Base-by-base conservation (phyloP, 2,888 invertebrate genomes). In the Apotomis betuletana region DNA sequence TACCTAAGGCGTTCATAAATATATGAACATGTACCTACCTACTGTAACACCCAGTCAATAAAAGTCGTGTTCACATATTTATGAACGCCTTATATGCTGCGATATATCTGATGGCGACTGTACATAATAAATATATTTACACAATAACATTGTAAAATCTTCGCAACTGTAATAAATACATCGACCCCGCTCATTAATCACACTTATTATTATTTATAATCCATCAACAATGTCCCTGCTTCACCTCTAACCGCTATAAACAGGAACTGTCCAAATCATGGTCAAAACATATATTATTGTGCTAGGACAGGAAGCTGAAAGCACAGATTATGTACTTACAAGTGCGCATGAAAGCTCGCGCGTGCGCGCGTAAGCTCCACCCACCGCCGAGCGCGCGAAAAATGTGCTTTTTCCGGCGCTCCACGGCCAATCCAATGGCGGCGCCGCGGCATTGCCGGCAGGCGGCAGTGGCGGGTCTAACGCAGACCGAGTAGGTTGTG, bases 311-410 rank as follows among this genome's bases (percentile, higher is more conserved):
- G 70, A 60, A 71, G 59, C 61, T 46, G 61, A 67, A 70, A 70
- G 63, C 62, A 57, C 49, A 59, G 38, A 52, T 46, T 54, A 41
- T 57, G 3, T 44, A 54, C n/a, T n/a, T n/a, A n/a, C 54, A 57
- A 55, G 59, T 27, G 59, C 61, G 55, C 62, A 58, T 4, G 59
- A 58, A 67, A 67, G 67, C 54, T 52, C 60, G 62, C 80, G 81
- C 81, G 80, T 80, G 85, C 78, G 74, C 76, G 72, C 62, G 70
- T 77, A 87, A 86, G 85, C 90, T 86, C 91, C 91, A 89, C 91
- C 90, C 86, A 83, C 75, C 75, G 74, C 64, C 60, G 81, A 74
- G 74, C 80, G 75, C 75, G 74, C 74, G 75, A 76, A 77, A 76
- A 75, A 62, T 73, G 74, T 69, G 75, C 73, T 75, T 75, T 74